Evolutionary conservation across 1,140 invertebrate species (phyloP).

Genomic region (Mamestra configurata): DNA sequence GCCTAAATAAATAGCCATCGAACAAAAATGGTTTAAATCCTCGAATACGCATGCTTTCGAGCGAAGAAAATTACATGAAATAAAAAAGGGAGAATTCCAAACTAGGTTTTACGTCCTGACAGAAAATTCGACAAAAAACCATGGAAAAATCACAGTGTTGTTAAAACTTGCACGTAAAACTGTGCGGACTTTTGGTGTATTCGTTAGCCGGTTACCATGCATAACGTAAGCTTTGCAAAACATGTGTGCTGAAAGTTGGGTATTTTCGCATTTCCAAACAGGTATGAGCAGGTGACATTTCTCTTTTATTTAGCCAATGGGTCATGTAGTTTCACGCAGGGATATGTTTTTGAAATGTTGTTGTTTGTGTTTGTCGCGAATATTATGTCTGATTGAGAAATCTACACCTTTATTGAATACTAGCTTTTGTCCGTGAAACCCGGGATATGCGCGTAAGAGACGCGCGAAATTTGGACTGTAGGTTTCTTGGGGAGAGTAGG

Average conservation of each 20-base stretch:
- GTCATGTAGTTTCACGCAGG: not conserved
- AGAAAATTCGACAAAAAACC: conserved; percentile 61
- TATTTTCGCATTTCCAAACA: conserved; percentile 28
- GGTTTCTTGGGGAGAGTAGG: no score
- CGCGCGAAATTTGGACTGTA: no score
- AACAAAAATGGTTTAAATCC: conserved; percentile 5
- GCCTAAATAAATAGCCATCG: not conserved
- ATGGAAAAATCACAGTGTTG: conserved; percentile 67
- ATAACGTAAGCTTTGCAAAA: conserved; percentile 38
- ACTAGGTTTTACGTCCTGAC: conserved; percentile 62
- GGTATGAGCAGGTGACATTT: conserved; percentile 32
- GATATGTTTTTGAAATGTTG: not conserved
- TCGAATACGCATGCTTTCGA: conserved; percentile 12
- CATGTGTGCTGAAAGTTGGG: conserved; percentile 21
- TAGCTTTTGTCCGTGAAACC: no score
- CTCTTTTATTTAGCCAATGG: conserved; percentile 15
- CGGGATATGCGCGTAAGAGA: no score
- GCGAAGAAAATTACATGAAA: conserved; percentile 15
- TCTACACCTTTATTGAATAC: no score
- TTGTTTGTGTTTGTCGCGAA: not conserved
- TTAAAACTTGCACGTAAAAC: conserved; percentile 75
- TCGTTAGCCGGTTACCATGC: conserved; percentile 62
- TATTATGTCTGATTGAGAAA: no score
- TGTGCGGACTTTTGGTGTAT: conserved; percentile 66
- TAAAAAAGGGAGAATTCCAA: conserved; percentile 40